phyloP scores from a whole-genome alignment of 2,888 invertebrate species.

The Zhengitettix transpicula region DNA sequence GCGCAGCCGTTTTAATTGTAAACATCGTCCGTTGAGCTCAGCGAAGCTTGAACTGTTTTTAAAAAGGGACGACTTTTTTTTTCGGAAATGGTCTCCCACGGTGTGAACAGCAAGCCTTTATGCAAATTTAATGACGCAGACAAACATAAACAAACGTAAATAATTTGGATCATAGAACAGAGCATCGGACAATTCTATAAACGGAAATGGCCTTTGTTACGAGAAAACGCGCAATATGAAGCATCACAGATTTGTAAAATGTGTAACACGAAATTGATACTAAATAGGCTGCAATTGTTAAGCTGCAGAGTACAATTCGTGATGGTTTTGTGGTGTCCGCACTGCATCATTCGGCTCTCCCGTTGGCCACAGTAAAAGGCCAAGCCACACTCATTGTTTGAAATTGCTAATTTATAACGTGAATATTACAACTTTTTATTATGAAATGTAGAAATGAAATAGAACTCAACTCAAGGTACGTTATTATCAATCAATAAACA shows the following conservation, averaged over 20 bases:
- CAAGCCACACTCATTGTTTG: no score
- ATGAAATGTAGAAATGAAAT: no score
- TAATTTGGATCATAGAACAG: background rate
- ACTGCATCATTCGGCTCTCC: background rate
- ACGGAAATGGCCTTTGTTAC: background rate
- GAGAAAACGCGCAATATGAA: background rate
- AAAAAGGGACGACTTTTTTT: background rate
- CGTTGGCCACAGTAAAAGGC: no score
- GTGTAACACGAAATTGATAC: background rate
- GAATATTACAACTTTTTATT: no score
- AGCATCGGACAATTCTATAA: background rate
- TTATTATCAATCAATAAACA: no score
- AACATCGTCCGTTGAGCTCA: background rate
- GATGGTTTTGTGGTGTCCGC: background rate
- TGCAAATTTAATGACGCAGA: background rate
- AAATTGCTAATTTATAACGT: no score
- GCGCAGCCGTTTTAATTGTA: background rate
- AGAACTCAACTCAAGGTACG: no score
- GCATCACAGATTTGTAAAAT: background rate
- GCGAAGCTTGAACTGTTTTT: background rate
- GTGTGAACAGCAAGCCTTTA: background rate
- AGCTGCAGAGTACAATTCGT: background rate
- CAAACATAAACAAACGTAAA: background rate
- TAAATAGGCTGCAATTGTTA: background rate
- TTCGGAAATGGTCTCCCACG: background rate